Percentiles rank a stretch among this genome's conserved stretches.
These are phyloP conservation scores for Ginglymostoma cirratum DNA, from an alignment of 2,113 vertebrate genomes.

Conservation along the genomic window DNA sequence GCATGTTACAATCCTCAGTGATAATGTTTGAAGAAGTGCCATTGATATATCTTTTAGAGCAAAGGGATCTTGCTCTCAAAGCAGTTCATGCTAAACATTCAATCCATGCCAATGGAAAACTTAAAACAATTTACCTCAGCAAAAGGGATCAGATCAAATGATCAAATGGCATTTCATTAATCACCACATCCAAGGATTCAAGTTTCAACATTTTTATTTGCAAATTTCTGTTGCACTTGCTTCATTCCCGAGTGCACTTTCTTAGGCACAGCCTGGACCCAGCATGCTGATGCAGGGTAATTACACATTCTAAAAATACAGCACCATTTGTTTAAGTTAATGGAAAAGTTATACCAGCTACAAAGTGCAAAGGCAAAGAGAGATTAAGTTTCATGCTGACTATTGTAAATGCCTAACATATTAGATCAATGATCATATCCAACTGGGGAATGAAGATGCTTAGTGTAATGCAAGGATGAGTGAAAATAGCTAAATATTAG, in stretches of 20 bases:
- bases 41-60: constrained; percentile 49
- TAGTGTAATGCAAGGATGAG: constrained; percentile 47
- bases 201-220: constrained; percentile 57
- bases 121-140: constrained; percentile 57
- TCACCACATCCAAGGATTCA: constrained; percentile 57
- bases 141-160: constrained; percentile 53
- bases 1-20: constrained; percentile 44
- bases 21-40: constrained; percentile 43
- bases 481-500: constrained; percentile 47
- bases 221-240: constrained; percentile 50
- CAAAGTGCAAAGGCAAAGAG: constrained; percentile 48
- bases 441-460: constrained; percentile 47
- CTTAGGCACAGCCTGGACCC: constrained; percentile 48
- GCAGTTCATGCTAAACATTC: constrained; percentile 51
- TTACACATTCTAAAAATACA: constrained; percentile 68
- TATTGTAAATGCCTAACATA: constrained; percentile 53
- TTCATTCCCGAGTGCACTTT: constrained; percentile 53
- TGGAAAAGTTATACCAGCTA: constrained; percentile 53
- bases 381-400: constrained; percentile 68
- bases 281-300: constrained; percentile 60
- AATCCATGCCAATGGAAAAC: constrained; percentile 56
- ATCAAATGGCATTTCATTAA: constrained; percentile 58
- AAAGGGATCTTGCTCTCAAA: constrained; percentile 48
- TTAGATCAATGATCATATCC: constrained; percentile 49
- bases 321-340: constrained; percentile 61